These are phyloP conservation scores for Sorex fumeus DNA, from an alignment of 2,113 vertebrate genomes.

Conservation along the genomic window DNA sequence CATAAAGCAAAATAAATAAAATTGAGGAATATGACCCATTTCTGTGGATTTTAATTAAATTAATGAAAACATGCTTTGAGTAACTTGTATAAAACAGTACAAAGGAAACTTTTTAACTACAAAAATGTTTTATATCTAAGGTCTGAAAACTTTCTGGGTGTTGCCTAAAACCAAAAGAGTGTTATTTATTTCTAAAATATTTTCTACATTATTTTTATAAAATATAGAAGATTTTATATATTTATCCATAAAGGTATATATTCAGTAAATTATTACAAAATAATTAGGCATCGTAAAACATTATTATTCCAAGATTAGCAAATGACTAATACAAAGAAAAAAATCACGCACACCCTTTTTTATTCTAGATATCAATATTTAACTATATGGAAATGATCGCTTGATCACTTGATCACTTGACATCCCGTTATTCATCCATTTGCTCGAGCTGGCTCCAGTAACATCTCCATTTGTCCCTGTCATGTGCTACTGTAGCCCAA, in stretches of 20 bases:
- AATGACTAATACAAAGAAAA: background rate
- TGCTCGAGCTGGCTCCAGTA: no score
- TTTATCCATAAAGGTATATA: background rate
- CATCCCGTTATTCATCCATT: no score
- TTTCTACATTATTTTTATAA: no score
- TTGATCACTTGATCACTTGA: no score
- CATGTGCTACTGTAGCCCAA: no score
- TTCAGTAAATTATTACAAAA: background rate
- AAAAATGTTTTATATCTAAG: background rate
- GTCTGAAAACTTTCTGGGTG: background rate
- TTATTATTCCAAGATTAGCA: background rate
- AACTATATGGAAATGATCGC: background rate
- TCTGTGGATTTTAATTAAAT: background rate
- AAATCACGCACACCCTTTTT: no score
- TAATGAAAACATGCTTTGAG: background rate
- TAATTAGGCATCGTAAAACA: background rate
- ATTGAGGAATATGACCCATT: no score
- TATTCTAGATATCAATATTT: background rate
- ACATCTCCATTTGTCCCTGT: no score
- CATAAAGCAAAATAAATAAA: no score
- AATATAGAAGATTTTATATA: no score
- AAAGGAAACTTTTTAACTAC: no score
- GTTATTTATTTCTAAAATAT: constrained; percentile 26
- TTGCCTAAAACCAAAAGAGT: background rate
- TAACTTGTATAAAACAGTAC: no score